These are phyloP conservation scores for Aphidius ervi DNA, from an alignment of 1,140 invertebrate genomes.

Conservation along the genomic window DNA sequence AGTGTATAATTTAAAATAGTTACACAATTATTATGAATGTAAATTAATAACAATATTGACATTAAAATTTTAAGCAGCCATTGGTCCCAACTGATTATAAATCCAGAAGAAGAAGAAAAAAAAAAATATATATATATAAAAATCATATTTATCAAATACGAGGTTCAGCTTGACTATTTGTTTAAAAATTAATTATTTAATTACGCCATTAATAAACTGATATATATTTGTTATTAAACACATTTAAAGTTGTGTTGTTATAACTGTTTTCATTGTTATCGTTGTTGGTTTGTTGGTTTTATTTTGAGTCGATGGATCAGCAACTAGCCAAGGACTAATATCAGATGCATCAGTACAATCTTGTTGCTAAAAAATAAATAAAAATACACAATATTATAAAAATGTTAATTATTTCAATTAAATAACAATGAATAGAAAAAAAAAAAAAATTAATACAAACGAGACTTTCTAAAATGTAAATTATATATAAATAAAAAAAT, in stretches of 20 bases:
- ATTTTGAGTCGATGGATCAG: conserved; percentile 57
- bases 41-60: not conserved
- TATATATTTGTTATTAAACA: conserved; percentile 11
- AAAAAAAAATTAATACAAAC: not conserved
- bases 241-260: conserved; percentile 73
- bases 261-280: conserved; percentile 76
- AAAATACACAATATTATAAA: no score
- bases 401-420: not conserved
- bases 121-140: conserved; percentile 9
- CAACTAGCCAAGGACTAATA: conserved; percentile 75
- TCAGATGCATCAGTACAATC: conserved; percentile 53
- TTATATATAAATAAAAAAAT: no score
- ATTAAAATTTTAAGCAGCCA: conserved; percentile 1
- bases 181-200: conserved; percentile 37
- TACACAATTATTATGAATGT: no score
- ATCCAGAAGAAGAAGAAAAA: conserved; percentile 4
- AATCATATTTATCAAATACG: conserved; percentile 2
- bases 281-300: conserved; percentile 60
- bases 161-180: conserved; percentile 13
- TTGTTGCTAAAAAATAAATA: not conserved
- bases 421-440: not conserved
- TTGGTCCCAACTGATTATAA: conserved; percentile 18
- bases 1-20: no score
- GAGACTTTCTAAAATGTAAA: not conserved
- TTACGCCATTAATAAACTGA: not conserved